A percentile compares a stretch with the other conserved stretches of the same genome.
Evolutionary conservation across 2,888 invertebrate genomes (phyloP).

Genomic region (Prosapia bicincta): DNA sequence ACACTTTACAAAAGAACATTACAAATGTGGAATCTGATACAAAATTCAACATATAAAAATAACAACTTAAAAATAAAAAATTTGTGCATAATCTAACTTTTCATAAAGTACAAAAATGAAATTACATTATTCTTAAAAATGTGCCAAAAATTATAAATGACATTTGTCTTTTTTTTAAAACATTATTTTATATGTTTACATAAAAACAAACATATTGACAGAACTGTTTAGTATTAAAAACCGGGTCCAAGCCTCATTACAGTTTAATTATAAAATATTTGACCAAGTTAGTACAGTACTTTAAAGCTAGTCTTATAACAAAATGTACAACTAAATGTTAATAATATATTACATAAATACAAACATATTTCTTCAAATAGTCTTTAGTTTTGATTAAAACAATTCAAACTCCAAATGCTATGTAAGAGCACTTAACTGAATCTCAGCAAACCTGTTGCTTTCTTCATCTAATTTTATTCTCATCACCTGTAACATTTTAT

Average conservation of each 20-base stretch:
- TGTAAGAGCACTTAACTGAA: background rate
- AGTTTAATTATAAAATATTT: background rate
- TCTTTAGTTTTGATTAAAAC: background rate
- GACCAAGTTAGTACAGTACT: background rate
- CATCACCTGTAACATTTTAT: background rate
- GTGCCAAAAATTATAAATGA: background rate
- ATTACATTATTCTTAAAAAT: background rate
- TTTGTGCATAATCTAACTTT: background rate
- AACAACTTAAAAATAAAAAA: background rate
- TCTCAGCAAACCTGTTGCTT: background rate
- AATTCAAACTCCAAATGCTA: background rate
- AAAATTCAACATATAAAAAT: background rate
- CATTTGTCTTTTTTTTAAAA: background rate
- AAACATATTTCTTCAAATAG: background rate
- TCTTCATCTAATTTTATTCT: background rate
- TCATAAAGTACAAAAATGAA: background rate
- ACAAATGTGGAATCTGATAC: background rate
- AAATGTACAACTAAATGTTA: conserved; percentile 2
- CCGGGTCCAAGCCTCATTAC: background rate
- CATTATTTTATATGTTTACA: background rate
- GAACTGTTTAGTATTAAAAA: background rate
- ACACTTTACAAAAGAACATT: background rate
- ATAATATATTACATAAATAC: background rate
- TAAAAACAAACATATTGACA: background rate
- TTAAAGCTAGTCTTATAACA: background rate